phyloP scores from a whole-genome alignment of 2,797 vertebrate genomes.

The Epinephelus malabaricus region DNA sequence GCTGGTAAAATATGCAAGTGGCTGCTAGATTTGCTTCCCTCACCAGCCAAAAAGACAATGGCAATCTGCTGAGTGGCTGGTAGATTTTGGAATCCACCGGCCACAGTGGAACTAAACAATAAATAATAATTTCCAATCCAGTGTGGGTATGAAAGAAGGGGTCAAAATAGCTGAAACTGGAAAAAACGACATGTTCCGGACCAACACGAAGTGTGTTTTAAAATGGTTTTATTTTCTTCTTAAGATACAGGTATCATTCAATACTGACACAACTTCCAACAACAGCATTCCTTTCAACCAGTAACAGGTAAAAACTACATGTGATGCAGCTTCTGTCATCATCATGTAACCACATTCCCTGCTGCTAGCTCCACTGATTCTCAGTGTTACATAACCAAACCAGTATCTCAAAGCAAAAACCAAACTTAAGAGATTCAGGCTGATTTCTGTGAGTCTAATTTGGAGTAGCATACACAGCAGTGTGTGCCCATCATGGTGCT shows the following conservation, averaged over 20 bases:
- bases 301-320: constrained; percentile 7
- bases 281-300: constrained; percentile 18
- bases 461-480: constrained; percentile 8
- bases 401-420: constrained; percentile 21
- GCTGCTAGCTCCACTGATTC: not conserved
- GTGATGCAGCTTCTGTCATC: constrained; percentile 3
- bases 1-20: too few species aligned
- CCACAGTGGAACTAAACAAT: too few species aligned
- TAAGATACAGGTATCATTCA: constrained; percentile 59
- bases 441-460: constrained; percentile 5
- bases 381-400: not conserved
- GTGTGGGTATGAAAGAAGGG: too few species aligned
- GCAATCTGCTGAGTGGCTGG: too few species aligned
- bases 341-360: not conserved
- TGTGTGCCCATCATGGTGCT: constrained; percentile 62
- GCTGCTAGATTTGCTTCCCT: too few species aligned
- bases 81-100: too few species aligned
- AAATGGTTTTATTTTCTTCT: constrained; percentile 60
- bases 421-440: constrained; percentile 14
- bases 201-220: not conserved
- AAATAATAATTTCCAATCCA: too few species aligned
- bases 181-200: too few species aligned
- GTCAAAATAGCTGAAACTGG: not conserved
- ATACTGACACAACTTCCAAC: constrained; percentile 37
- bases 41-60: too few species aligned